phyloP scores from a whole-genome alignment of 2,888 invertebrate genomes.

The Zeuzera pyrina region DNA sequence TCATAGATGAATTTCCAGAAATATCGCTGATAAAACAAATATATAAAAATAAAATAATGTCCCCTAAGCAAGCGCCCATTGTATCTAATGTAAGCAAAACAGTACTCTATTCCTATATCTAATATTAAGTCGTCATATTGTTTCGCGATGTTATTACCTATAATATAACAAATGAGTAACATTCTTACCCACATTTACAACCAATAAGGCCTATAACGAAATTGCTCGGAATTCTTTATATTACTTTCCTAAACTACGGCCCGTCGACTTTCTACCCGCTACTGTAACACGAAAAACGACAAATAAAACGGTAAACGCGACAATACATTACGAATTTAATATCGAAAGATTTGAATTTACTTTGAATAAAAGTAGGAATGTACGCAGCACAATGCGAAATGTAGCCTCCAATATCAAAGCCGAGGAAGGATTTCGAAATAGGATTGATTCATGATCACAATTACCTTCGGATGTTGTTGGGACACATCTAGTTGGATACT shows the following conservation, averaged over 20 bases:
- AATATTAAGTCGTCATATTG: no score
- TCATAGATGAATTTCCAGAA: no score
- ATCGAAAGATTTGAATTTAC: no score
- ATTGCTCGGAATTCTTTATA: slow-evolving; percentile 41
- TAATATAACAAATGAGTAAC: slow-evolving; percentile 10
- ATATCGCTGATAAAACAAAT: no score
- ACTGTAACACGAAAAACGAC: slow-evolving; percentile 14
- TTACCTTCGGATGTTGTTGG: slow-evolving; percentile 59
- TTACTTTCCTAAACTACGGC: slow-evolving; percentile 43
- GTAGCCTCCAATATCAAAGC: slow-evolving; percentile 21
- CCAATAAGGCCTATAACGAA: slow-evolving; percentile 40
- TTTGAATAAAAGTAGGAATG: slow-evolving; percentile 24
- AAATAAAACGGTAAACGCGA: no score
- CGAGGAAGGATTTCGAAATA: slow-evolving; percentile 45
- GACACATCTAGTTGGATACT: slow-evolving; percentile 33
- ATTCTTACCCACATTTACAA: slow-evolving; percentile 27
- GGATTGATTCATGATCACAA: slow-evolving; percentile 68
- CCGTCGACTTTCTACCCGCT: slow-evolving; percentile 20
- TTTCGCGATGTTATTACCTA: no score
- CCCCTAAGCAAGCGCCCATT: no score
- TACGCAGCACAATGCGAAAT: slow-evolving; percentile 21
- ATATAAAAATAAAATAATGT: no score
- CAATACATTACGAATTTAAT: no score
- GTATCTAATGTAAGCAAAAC: no score
- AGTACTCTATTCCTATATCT: no score